phyloP scores from a whole-genome alignment of 2,797 vertebrate species.

The Intellagama lesueurii region DNA sequence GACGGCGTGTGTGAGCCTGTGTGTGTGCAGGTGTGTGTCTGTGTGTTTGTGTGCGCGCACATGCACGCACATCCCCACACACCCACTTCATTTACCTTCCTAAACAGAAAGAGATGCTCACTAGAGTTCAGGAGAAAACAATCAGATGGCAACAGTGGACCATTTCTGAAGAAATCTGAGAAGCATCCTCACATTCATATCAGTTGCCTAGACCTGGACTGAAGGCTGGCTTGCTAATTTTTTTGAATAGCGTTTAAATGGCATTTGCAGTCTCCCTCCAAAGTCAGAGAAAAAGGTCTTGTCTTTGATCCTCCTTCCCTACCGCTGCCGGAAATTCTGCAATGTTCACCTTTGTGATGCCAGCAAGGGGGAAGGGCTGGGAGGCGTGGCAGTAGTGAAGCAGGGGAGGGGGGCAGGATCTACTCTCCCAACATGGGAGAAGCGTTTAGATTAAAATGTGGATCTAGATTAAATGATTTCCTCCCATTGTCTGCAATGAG shows the following conservation, averaged over 20 bases:
- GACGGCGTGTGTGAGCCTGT: slow-evolving; percentile 46
- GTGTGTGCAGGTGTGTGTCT: slow-evolving; percentile 17
- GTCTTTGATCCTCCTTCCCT: too few relatives aligned
- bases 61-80: not conserved
- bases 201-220: not conserved
- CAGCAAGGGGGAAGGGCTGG: too few relatives aligned
- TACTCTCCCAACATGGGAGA: not conserved
- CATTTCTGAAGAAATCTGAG: slow-evolving; percentile 31
- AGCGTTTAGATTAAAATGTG: not conserved
- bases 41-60: not conserved
- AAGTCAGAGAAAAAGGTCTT: too few relatives aligned
- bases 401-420: not conserved
- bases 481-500: not conserved
- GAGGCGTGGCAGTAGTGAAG: too few relatives aligned
- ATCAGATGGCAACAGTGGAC: slow-evolving; percentile 1
- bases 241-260: too few relatives aligned
- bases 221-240: not conserved
- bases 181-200: slow-evolving; percentile 31
- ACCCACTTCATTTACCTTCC: slow-evolving; percentile 2
- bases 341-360: too few relatives aligned
- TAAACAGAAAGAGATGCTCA: slow-evolving; percentile 12
- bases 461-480: not conserved
- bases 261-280: too few relatives aligned
- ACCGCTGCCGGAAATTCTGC: too few relatives aligned
- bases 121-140: not conserved